phyloP scores from a whole-genome alignment of 1,140 invertebrate genomes.

The Penaeus indicus region DNA sequence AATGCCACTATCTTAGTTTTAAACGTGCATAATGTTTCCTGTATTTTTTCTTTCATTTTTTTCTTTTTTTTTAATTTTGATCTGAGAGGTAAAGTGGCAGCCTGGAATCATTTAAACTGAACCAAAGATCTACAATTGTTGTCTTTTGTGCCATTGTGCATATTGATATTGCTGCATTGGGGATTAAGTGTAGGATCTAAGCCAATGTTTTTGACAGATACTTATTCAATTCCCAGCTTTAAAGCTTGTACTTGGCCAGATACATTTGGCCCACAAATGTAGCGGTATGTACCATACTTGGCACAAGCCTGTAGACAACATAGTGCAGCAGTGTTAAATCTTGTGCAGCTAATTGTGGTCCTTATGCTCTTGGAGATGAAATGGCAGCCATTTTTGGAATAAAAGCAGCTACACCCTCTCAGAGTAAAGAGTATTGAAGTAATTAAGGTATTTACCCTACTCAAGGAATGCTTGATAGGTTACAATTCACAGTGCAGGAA shows the following conservation, averaged over 20 bases:
- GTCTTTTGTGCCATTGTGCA: slow-evolving; percentile 45
- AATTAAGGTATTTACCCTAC: slow-evolving; percentile 55
- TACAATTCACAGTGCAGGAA: slow-evolving; percentile 63
- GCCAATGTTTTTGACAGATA: slow-evolving; percentile 17
- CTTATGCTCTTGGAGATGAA: slow-evolving; percentile 43
- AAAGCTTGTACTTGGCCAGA: slow-evolving; percentile 31
- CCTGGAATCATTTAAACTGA: slow-evolving; percentile 42
- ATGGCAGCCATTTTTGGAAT: slow-evolving; percentile 54
- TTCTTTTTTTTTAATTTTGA: slow-evolving; percentile 23
- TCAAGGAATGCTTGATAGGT: slow-evolving; percentile 61
- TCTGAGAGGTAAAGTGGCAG: slow-evolving; percentile 57
- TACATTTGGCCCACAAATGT: slow-evolving; percentile 17
- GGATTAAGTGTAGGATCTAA: slow-evolving; percentile 27
- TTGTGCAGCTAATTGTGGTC: slow-evolving; percentile 34
- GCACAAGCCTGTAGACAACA: slow-evolving; percentile 42
- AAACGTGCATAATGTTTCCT: slow-evolving; percentile 51
- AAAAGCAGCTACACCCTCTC: slow-evolving; percentile 62
- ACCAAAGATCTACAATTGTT: slow-evolving; percentile 59
- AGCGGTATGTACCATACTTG: slow-evolving; percentile 37
- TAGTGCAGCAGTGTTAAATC: slow-evolving; percentile 42
- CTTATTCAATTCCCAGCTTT: slow-evolving; percentile 22
- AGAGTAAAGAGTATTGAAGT: slow-evolving; percentile 54
- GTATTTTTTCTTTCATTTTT: slow-evolving; percentile 27
- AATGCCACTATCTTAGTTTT: slow-evolving; percentile 56
- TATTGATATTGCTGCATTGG: slow-evolving; percentile 27